These are phyloP conservation scores for Misgurnus anguillicaudatus DNA, from an alignment of 2,113 vertebrate species.

Conservation along the genomic window DNA sequence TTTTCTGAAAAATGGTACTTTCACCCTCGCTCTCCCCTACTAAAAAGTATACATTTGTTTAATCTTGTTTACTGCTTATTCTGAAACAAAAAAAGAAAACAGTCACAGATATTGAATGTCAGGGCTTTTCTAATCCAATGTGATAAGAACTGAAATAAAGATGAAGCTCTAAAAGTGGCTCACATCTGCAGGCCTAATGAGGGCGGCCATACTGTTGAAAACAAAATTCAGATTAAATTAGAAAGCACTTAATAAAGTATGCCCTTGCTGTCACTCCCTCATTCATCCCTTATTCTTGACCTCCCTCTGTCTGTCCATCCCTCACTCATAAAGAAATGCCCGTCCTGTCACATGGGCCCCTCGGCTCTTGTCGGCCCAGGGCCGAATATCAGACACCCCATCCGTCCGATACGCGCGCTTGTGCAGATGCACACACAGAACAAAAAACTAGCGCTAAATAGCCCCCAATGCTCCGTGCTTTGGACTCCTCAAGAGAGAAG, in stretches of 20 bases:
- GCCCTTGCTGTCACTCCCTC: conserved; percentile 38
- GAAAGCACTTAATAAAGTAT: conserved; percentile 40
- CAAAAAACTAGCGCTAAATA: conserved; percentile 54
- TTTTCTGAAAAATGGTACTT: too few relatives aligned
- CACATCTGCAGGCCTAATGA: conserved; percentile 30
- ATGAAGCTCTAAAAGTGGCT: not conserved
- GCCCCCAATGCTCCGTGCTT: conserved; percentile 59
- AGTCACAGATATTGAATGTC: conserved; percentile 23
- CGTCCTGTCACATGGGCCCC: conserved; percentile 43
- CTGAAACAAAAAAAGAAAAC: conserved; percentile 1
- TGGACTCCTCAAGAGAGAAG: conserved; percentile 76
- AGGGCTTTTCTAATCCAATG: conserved; percentile 20
- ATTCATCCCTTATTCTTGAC: not conserved
- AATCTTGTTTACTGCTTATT: conserved; percentile 1
- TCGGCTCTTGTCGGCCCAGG: conserved; percentile 40
- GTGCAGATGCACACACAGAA: conserved; percentile 9
- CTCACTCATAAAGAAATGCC: conserved; percentile 37
- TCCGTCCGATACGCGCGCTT: conserved; percentile 11
- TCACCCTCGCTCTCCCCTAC: too few relatives aligned
- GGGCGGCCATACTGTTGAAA: conserved; percentile 39
- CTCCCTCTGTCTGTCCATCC: conserved; percentile 10
- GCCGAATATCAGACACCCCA: conserved; percentile 33
- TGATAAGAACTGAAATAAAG: conserved; percentile 33
- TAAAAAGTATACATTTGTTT: not conserved
- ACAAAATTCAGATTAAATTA: conserved; percentile 35